Evolutionary conservation across 2,888 invertebrate genomes (phyloP), one percentile per base, ranked within the genome.

Genomic region (Clunio marinus): DNA sequence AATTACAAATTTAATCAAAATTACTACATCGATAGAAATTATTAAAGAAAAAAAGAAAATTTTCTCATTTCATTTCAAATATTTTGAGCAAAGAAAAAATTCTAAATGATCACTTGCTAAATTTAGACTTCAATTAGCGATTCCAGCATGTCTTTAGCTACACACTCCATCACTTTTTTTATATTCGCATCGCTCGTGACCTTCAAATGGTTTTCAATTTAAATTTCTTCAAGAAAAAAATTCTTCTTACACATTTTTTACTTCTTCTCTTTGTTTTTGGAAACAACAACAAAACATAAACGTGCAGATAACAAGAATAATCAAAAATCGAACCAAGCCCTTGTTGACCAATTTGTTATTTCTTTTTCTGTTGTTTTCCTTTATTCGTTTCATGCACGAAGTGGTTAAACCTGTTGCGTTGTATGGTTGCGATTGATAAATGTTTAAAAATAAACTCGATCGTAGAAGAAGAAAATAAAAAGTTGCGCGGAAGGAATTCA

Each of bases 391-490:
- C 51, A 3, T 51, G 17, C 51, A 20, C 51, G 35, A 32, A 8
- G 7, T 32, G 7, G 35, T 32, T 32, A 17, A 22, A 22, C 51
- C 2, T 2, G 17, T 4, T 22, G 51, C 51, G 22, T n/a, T n/a
- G n/a, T n/a, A n/a, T n/a, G n/a, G n/a, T n/a, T n/a, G n/a, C n/a
- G n/a, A n/a, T n/a, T n/a, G n/a, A n/a, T n/a, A n/a, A n/a, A n/a
- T n/a, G n/a, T n/a, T n/a, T n/a, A n/a, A n/a, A n/a, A n/a, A n/a
- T n/a, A n/a, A n/a, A n/a, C 22, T 57, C 27, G 57, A 27, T 27
- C n/a, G 57, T 57, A 25, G 24, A 57, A n/a, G n/a, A n/a, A n/a
- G n/a, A 27, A 57, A 57, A 57, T 57, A 57, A 57, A 57, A n/a
- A 17, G 3, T 15, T 27, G 57, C 25, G 13, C 57, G 57, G 57